Base-by-base conservation (phyloP, 1,140 invertebrate genomes). In the Eriosoma lanigerum region DNA sequence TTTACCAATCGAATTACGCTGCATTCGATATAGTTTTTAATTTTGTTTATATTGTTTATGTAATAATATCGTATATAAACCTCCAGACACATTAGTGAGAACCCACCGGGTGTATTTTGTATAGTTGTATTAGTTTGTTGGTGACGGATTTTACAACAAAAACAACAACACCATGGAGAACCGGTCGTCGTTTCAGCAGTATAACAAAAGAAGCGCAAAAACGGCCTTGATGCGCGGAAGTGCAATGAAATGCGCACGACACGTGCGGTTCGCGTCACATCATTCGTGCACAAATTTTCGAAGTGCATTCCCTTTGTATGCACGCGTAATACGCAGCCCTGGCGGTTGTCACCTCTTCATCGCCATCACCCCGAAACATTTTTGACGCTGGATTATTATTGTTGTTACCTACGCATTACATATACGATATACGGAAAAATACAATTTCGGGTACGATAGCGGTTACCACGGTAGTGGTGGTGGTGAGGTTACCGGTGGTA, bases 241-340 rank as follows among this genome's bases (percentile, higher is more conserved):
- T 68, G 66, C 66, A 68, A 68, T 68, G 21, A 68, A 68, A 68
- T 68, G 64, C 64, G 64, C 64, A 38, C 66, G 66, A 54, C 70
- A 54, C 70, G 70, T 32, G 66, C 66, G n/a, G 21, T 21, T 9
- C 26, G 32, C 64, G 64, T n/a, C 44, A 13, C 12, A 21, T 70
- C 46, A 70, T 48, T 44, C n/a, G 38, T 70, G 46, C 68, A 38
- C 46, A 68, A 68, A 48, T 48, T 68, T 38, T 48, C 13, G 66
- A 10, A n/a, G 24, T 68, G 64, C 64, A 68, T 24, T 68, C 24
- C 64, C 21, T 12, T 48, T 48, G 32, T 38, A 48, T 24, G 21
- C 9, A 21, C 21, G 21, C 9, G 21, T n/a, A 3, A 32, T 66
- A 66, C 64, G 32, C 21, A 32, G 32, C 12, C 64, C 32, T 4